Conservation (phyloP, 2,888 invertebrate genomes). For the Crocallis elinguaria region DNA sequence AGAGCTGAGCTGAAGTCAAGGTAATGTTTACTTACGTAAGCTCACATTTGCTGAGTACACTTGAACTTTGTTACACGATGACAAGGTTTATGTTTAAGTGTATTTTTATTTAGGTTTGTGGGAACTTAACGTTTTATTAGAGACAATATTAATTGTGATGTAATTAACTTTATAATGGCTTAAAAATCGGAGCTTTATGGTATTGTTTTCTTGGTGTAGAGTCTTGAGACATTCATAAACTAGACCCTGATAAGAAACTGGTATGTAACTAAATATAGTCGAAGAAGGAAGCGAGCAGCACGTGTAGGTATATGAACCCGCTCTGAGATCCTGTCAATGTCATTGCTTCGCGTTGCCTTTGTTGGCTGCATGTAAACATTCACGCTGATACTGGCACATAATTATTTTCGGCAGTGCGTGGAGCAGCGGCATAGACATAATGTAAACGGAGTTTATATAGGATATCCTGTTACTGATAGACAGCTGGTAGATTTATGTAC, state of each 20-base stretch:
- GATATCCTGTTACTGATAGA: constrained; percentile 16
- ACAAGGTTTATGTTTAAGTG: constrained; percentile 6
- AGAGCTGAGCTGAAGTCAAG: constrained; percentile 45
- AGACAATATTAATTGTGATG: neutral
- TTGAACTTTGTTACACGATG: constrained; percentile 14
- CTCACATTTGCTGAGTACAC: constrained; percentile 1
- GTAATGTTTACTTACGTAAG: constrained; percentile 37
- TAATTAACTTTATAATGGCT: neutral
- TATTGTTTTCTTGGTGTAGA: neutral
- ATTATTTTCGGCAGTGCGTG: no score
- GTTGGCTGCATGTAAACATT: no score
- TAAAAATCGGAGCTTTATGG: neutral
- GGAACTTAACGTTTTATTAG: constrained; percentile 1
- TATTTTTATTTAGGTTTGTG: constrained; percentile 3
- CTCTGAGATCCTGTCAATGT: no score
- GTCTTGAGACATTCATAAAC: neutral
- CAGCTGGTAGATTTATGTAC: neutral
- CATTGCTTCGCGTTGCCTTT: no score
- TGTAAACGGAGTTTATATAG: constrained; percentile 10
- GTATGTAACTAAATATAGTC: neutral
- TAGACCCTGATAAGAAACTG: neutral
- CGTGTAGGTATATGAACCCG: no score
- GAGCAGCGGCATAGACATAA: no score
- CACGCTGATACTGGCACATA: no score
- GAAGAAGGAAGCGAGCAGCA: no score